Evolutionary conservation across 2,888 invertebrate genomes (phyloP).

Genomic region (Nesidiocoris tenuis): DNA sequence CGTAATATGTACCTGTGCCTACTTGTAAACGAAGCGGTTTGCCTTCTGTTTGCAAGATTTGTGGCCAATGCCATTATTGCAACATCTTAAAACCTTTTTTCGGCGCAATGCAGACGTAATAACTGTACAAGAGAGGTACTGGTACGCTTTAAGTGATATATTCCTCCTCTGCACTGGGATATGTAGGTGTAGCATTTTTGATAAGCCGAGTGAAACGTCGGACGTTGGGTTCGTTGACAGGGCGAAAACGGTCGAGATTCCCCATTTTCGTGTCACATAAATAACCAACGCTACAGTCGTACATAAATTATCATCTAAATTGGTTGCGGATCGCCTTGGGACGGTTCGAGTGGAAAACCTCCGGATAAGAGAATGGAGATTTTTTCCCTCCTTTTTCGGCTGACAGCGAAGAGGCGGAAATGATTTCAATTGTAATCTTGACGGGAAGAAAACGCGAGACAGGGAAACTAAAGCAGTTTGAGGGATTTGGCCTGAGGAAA

Average conservation of each 20-base stretch:
- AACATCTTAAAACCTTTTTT: no score
- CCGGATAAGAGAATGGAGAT: background rate
- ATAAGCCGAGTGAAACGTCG: no score
- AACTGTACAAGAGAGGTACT: no score
- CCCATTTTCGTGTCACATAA: background rate
- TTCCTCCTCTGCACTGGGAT: no score
- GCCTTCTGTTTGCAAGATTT: no score
- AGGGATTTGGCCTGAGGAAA: slow-evolving; percentile 3
- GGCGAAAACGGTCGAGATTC: background rate
- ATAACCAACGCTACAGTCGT: slow-evolving; percentile 10
- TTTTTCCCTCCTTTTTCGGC: background rate
- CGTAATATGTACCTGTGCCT: no score
- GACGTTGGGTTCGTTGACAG: background rate
- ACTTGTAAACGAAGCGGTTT: no score
- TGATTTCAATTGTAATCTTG: slow-evolving; percentile 31
- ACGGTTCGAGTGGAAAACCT: background rate
- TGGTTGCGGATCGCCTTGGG: background rate
- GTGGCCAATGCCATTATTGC: no score
- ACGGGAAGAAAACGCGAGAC: slow-evolving; percentile 24
- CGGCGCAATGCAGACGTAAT: no score
- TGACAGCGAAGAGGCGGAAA: slow-evolving; percentile 7
- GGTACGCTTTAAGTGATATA: no score
- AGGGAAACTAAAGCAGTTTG: slow-evolving; percentile 24
- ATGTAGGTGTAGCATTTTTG: no score
- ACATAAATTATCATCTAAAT: slow-evolving; percentile 30